phyloP scores from a whole-genome alignment of 2,797 vertebrate genomes.

The Rhinophrynus dorsalis region DNA sequence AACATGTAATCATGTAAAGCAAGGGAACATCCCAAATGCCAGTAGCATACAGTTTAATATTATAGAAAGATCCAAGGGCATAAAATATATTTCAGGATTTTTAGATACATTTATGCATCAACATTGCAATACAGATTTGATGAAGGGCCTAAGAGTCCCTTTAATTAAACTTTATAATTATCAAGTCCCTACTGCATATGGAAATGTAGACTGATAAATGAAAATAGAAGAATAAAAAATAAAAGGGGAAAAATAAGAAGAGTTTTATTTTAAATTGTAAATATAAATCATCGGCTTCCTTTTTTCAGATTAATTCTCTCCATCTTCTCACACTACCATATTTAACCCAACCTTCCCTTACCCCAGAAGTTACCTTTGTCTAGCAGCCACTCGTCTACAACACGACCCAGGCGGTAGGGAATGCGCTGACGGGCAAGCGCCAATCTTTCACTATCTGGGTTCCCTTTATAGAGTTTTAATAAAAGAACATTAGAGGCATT shows the following conservation, averaged over 20 bases:
- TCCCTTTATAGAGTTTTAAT: constrained; percentile 96
- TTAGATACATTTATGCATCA: too few relatives aligned
- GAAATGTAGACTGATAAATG: not conserved
- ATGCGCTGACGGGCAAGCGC: constrained; percentile 99
- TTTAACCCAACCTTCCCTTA: constrained; percentile 22
- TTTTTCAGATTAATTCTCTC: constrained; percentile 35
- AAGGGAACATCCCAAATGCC: too few relatives aligned
- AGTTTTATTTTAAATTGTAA: not conserved
- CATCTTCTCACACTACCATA: constrained; percentile 35
- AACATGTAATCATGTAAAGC: too few relatives aligned
- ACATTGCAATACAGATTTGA: too few relatives aligned
- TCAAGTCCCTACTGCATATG: not conserved
- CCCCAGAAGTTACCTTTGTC: constrained; percentile 93
- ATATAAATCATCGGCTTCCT: not conserved
- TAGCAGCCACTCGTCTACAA: constrained; percentile 99
- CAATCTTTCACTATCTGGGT: constrained; percentile 99
- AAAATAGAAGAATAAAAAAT: not conserved
- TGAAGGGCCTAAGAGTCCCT: too few relatives aligned
- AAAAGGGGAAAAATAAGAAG: constrained; percentile 1
- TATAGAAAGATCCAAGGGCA: too few relatives aligned
- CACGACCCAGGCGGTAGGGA: constrained; percentile 98
- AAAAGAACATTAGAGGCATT: constrained; percentile 90
- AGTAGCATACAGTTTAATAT: too few relatives aligned
- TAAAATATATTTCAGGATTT: too few relatives aligned
- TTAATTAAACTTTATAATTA: too few relatives aligned